Evolutionary conservation across 1,140 invertebrate species (phyloP), one percentile per base, ranked within the genome.

Genomic region (Pomacea maculata): DNA sequence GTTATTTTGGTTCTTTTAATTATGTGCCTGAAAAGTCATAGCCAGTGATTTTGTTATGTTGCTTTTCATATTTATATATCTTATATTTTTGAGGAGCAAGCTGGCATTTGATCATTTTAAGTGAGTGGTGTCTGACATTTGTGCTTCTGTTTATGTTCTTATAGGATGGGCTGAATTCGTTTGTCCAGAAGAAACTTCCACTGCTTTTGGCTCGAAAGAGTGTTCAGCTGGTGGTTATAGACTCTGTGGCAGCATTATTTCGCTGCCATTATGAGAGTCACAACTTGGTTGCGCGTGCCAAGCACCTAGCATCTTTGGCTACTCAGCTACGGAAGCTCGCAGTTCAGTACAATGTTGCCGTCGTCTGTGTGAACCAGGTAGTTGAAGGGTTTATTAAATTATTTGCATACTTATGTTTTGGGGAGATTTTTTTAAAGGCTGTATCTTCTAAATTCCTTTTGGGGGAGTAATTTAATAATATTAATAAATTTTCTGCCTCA

Each of bases 321-420:
- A 87, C 90, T 34, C 88, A 91, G 54, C 88, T 96, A 63, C 93
- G 94, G 79, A 90, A 92, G 73, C 88, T 95, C 57, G 92, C 93
- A 57, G 89, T 91, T 57, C 89, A 92, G 68, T 90, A 94, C 84
- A 90, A 93, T 65, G 91, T 94, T 70, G 93, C 93, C 61, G 88
- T 96, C 68, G 87, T 96, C 29, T 95, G 94, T 89, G 93, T 95
- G 3, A 96, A 96, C 92, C 95, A 96, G 92, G 95, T 95, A 90
- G 91, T 76, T 82, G 34, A 45, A 45, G 34, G 34, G 34, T 57
- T 79, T 83, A 21, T 81, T 45, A 45, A 45, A 45, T 45, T 17
- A 14, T 61, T 17, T 61, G 15, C 57, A 61, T 17, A 61, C 57
- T 4, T 61, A 14, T 61, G 55, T 10, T 57, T 57, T 57, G 9